Base-by-base conservation (phyloP, 2,797 vertebrate genomes). In the Halcyon badia region DNA sequence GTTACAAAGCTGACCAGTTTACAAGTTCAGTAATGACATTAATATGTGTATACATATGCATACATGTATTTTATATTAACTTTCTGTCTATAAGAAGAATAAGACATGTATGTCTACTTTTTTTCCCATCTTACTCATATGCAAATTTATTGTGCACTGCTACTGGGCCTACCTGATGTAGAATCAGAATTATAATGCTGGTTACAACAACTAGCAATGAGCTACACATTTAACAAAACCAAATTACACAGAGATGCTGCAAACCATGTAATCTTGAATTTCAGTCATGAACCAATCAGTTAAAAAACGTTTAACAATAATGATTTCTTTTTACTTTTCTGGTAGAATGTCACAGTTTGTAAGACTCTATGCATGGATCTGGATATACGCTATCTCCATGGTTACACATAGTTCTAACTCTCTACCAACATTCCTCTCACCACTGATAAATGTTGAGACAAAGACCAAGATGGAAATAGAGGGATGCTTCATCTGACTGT, bases 261-360 rank as follows among this genome's bases (percentile, higher is more conserved):
- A 84, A 84, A 28, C 6, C 10, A n/a, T 19, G 7, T 35, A 41
- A 78, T 52, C 75, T 61, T 41, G 8, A 69, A 82, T 65, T 90
- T 44, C 19, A 48, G 2, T 46, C 2, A 1, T 7, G 15, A 90
- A 4, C 3, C 8, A 83, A 35, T 1, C 3, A 30, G 30, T 28
- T 48, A 0, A 60, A 86, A 61, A 21, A 2, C 5, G 35, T 75
- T 14, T 17, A 64, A 33, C 33, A 79, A 31, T 26, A 14, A 24
- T 26, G 56, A 14, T 33, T 46, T 39, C 1, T 39, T 65, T 62
- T 76, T 33, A 9, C n/a, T 90, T 62, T 68, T 26, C 11, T 81
- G 0, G 9, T n/a, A 42, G 5, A 64, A 42, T 16, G 3, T 11
- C 70, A 33, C 4, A 28, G 5, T 37, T 60, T 86, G 3, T 37